Conservation (phyloP, 2,888 invertebrate species). For the Perizoma affinitatum region DNA sequence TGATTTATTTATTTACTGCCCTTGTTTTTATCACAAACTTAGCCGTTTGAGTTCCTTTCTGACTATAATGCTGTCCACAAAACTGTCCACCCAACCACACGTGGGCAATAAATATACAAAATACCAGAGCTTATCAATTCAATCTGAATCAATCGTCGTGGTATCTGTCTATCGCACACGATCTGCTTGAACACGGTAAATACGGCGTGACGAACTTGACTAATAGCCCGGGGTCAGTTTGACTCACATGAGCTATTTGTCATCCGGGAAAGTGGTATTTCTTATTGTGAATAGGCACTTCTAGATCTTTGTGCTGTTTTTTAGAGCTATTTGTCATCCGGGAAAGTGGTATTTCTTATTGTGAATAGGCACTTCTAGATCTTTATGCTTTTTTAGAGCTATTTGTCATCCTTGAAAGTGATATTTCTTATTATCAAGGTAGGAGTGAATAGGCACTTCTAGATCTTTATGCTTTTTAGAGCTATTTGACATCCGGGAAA, state of each 20-base stretch:
- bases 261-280: conserved; percentile 12
- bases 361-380: too few relatives aligned
- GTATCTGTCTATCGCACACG: conserved; percentile 24
- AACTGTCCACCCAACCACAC: conserved; percentile 13
- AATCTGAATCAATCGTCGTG: conserved; percentile 22
- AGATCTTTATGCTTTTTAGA: too few relatives aligned
- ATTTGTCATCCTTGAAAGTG: conserved; percentile 26
- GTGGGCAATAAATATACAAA: conserved; percentile 9
- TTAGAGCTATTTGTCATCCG: conserved; percentile 30
- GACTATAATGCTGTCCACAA: neutral
- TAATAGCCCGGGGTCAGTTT: conserved; percentile 45
- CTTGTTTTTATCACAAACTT: too few relatives aligned
- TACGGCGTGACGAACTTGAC: conserved; percentile 56
- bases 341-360: conserved; percentile 2
- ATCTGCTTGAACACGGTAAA: conserved; percentile 27
- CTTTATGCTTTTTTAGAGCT: too few relatives aligned
- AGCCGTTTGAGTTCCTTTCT: too few relatives aligned
- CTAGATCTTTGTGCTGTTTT: too few relatives aligned
- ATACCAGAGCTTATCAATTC: conserved; percentile 20
- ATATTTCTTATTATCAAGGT: neutral
- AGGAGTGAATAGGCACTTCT: too few relatives aligned
- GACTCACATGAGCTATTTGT: conserved; percentile 39
- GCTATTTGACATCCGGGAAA: too few relatives aligned
- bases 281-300: too few relatives aligned
- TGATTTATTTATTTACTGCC: too few relatives aligned